Evolutionary conservation across 2,113 vertebrate genomes (phyloP), one percentile per base, ranked within the genome.

Genomic region (Pachycephala philippinensis): DNA sequence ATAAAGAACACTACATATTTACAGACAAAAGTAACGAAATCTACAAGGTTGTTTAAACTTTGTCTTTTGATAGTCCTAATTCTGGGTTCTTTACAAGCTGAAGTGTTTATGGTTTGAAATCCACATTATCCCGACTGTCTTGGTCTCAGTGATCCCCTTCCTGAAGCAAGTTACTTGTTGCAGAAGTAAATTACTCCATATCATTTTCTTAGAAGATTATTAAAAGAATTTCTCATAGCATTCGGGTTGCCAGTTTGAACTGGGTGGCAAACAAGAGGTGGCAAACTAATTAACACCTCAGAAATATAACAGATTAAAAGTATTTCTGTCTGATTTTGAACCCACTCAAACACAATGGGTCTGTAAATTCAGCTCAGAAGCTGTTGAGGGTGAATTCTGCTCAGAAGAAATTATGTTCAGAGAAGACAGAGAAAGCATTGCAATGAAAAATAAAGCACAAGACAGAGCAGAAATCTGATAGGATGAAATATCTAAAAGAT

Each of bases 211-310:
- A 89, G 64, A 90, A 75, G 56, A 84, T 71, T 68, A 89, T 70
- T 78, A 71, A 89, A 96, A 93, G 40, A 45, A 53, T 82, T 91
- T 78, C 69, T 79, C 61, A 12, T 89, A 89, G 64, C 69, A 89
- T 89, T 84, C 5, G 5, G 78, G 53, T 95, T 81, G 72, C 84
- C 74, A 94, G 76, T 93, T 92, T 95, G 95, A 93, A 91, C 89
- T 84, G 84, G 30, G 45, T 90, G 69, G 84, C 89, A 95, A 92
- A 70, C 70, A 91, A 84, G 91, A 94, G 40, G 69, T 91, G 80
- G 61, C 69, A 89, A 96, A 89, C 81, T 87, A 96, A 93, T 95
- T 95, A 97, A 45, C 91, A 93, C 93, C 75, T 96, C 89, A 59
- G 94, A 95, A 93, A 78, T 90, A 71, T 59, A 95, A 66, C 92